phyloP scores from a whole-genome alignment of 2,888 invertebrate genomes.

The Nomada ferruginata region DNA sequence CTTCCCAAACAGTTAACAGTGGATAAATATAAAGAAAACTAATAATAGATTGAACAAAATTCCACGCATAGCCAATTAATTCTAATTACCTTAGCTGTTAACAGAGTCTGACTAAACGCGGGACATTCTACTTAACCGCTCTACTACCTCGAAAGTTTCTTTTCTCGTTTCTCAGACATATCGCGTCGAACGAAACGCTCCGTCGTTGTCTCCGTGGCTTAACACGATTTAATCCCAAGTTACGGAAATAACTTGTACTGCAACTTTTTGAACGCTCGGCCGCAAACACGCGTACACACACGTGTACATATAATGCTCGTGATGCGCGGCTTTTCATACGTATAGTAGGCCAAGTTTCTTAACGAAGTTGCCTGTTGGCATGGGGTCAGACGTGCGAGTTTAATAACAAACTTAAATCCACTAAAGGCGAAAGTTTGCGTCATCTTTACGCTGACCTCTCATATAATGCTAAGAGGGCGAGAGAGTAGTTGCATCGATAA shows the following conservation, averaged over 20 bases:
- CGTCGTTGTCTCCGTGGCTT: conserved; percentile 6
- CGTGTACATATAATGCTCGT: conserved; percentile 4
- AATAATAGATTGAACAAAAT: background rate
- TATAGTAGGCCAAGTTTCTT: conserved; percentile 44
- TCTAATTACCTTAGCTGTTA: background rate
- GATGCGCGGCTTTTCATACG: conserved; percentile 2
- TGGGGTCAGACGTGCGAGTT: conserved; percentile 48
- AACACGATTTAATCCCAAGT: conserved; percentile 33
- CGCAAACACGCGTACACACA: background rate
- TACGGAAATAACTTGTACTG: conserved; percentile 1
- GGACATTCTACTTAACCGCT: conserved; percentile 11
- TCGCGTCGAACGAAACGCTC: background rate
- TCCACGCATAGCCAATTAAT: background rate
- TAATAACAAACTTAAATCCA: conserved; percentile 61
- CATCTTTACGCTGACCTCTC: conserved; percentile 36
- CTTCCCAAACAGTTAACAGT: too few species aligned
- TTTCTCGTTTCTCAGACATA: background rate
- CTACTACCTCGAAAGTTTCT: background rate
- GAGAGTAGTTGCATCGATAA: conserved; percentile 28
- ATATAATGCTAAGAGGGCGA: background rate
- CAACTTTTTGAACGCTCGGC: conserved; percentile 30
- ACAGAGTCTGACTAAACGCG: background rate
- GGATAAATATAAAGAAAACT: too few species aligned
- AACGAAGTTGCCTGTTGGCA: conserved; percentile 6
- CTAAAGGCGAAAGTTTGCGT: conserved; percentile 42